Evolutionary conservation across 2,888 invertebrate genomes (phyloP), one percentile per base, ranked within the genome.

Genomic region (Papilio demoleus): DNA sequence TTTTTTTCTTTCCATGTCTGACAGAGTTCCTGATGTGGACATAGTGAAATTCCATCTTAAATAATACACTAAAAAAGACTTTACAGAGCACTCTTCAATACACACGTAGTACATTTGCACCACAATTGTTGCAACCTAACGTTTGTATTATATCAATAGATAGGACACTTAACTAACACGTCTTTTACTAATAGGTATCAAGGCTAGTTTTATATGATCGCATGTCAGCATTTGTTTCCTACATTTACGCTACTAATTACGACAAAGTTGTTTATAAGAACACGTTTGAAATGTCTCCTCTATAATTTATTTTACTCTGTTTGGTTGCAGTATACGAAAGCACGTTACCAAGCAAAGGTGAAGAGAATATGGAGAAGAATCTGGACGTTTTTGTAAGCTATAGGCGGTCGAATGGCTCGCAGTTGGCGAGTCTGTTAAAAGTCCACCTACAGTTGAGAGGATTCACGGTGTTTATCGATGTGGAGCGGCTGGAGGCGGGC

Each of bases 361-460:
- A 96, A 81, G 97, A 97, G 78, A 96, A 95, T 77, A 94, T 96
- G 83, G 97, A 97, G 81, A 98, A 99, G 87, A 97, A 96, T 61
- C 93, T 99, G 75, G 99, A 99, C 85, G 99, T 99, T 0, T 99
- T 99, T 88, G 98, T 99, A 77, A 99, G 99, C 89, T 99, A 99
- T 84, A 93, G 99, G 76, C 94, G 99, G 81, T 98, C 99, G 6
- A 99, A 98, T 83, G 99, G 99, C 65, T 99, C 99, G 4, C 99
- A 99, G 87, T 90, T 99, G 79, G 99, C 99, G 73, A 97, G 97
- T 93, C 93, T 98, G 78, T 93, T 99, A 74, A 99, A 99, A 93
- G 99, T 99, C 40, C 99, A 99, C 83, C 94, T 99, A 62, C 98
- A 99, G 87, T 92, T 99, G 71, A 93, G 99, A 79, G 99, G 99